These are phyloP conservation scores for Tenualosa thibaudeaui DNA, from an alignment of 2,797 vertebrate species.

Conservation along the genomic window DNA sequence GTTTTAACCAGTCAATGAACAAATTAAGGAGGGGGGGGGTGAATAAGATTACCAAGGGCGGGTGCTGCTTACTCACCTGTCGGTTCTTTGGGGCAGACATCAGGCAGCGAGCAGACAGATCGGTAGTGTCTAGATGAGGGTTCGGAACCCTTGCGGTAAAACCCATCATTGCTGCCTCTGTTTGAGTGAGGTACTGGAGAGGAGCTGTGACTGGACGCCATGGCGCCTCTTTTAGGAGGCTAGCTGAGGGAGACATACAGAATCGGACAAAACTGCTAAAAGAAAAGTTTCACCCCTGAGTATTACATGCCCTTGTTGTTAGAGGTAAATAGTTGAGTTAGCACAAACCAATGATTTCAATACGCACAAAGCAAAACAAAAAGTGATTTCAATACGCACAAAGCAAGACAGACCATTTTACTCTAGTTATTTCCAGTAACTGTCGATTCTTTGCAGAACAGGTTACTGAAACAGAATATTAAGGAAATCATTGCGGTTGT, in stretches of 20 bases:
- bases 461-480: not conserved
- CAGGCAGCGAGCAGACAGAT: constrained; percentile 84
- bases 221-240: constrained; percentile 82
- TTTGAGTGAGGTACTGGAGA: constrained; percentile 82
- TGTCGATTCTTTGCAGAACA: not conserved
- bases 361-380: not conserved
- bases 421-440: not conserved
- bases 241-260: constrained; percentile 58
- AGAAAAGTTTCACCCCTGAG: not conserved
- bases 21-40: too few species aligned
- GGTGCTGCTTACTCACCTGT: constrained; percentile 72
- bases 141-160: constrained; percentile 85
- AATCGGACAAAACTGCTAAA: not conserved
- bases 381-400: not conserved
- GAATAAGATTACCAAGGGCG: not conserved
- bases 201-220: constrained; percentile 93
- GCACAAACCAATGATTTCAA: not conserved
- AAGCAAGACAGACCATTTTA: not conserved
- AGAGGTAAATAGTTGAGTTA: not conserved
- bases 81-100: constrained; percentile 96
- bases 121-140: constrained; percentile 69
- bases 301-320: not conserved
- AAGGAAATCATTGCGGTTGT: not conserved
- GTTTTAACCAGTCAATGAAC: too few species aligned
- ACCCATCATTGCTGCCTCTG: constrained; percentile 76